Percentiles rank a stretch among this genome's conserved stretches.
phyloP scores from a whole-genome alignment of 2,113 vertebrate species.

The Hystrix brachyura region DNA sequence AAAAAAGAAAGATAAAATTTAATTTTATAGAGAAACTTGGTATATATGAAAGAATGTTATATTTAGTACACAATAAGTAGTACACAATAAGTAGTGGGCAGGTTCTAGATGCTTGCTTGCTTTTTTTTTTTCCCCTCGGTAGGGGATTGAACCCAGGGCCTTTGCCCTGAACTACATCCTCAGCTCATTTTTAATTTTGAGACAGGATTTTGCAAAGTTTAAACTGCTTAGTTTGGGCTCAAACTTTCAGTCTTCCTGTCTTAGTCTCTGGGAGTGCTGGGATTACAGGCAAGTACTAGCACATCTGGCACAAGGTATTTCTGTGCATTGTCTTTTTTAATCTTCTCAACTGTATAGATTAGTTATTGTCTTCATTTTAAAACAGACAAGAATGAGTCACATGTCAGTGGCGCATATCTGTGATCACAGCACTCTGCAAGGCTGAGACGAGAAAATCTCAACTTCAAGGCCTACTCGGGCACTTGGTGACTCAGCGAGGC shows the following conservation, averaged over 20 bases:
- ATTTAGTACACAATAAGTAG: background rate
- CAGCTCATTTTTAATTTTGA: background rate
- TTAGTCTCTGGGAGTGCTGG: background rate
- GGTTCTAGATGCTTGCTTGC: background rate
- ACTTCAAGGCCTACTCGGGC: background rate
- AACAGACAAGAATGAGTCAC: background rate
- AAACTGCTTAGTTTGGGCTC: background rate
- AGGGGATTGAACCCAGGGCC: background rate
- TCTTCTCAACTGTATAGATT: background rate
- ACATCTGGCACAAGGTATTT: background rate
- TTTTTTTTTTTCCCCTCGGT: background rate
- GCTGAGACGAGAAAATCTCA: background rate
- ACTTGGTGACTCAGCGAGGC: background rate
- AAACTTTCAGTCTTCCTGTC: background rate
- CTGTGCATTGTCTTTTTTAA: background rate
- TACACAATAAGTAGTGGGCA: background rate
- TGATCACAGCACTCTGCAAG: background rate
- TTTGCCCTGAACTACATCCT: background rate
- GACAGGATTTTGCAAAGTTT: background rate
- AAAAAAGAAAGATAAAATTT: background rate
- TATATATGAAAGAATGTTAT: background rate
- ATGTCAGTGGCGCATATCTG: background rate
- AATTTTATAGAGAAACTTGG: background rate
- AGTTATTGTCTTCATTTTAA: conserved; percentile 6
- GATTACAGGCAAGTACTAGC: background rate